Evolutionary conservation across 2,113 vertebrate species (phyloP), one percentile per base, ranked within the genome.

Genomic region (Passer domesticus): DNA sequence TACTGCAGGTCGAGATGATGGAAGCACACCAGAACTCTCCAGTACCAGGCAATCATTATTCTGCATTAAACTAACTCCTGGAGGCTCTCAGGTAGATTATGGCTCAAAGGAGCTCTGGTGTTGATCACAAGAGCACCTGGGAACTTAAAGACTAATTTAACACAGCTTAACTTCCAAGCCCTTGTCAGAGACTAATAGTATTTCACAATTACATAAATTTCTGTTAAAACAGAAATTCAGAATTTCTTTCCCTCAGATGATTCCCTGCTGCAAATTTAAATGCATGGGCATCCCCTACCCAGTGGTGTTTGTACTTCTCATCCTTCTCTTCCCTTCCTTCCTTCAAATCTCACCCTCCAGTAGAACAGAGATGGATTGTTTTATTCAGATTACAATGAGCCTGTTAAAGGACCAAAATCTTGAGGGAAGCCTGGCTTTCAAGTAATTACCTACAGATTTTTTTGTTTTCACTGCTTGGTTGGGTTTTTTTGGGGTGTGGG

Each of bases 1-100:
- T 17, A 43, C 0, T 30, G 27, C 18, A 68, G 15, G 50, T 1
- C 0, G 0, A 87, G 33, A 66, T 7, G 28, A 70, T 47, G 19
- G 39, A 90, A 80, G 27, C 31, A 37, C 30, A 47, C 6, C 10
- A 18, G 41, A 23, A 68, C 28, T 53, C 43, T 47, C n/a, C 62
- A 69, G 33, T 22, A 73, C 12, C 41, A 58, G 24, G 15, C 13
- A 62, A 62, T 23, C 55, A 31, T 6, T 58, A 15, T 20, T 56
- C 47, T 77, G 15, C 39, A 59, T 46, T 77, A 77, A 89, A 85
- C n/a, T 16, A 73, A 83, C 35, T 69, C 47, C 35, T 56, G 23
- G 31, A 88, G 63, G 1, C 31, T 5, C 28, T 67, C 75, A 33
- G 44, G 39, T 15, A 46, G 78, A 23, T 39, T n/a, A 56, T 0